A percentile compares a stretch with the other conserved stretches of the same genome.
These are phyloP conservation scores for Hassar affinis DNA, from an alignment of 2,113 vertebrate species.

Conservation along the genomic window DNA sequence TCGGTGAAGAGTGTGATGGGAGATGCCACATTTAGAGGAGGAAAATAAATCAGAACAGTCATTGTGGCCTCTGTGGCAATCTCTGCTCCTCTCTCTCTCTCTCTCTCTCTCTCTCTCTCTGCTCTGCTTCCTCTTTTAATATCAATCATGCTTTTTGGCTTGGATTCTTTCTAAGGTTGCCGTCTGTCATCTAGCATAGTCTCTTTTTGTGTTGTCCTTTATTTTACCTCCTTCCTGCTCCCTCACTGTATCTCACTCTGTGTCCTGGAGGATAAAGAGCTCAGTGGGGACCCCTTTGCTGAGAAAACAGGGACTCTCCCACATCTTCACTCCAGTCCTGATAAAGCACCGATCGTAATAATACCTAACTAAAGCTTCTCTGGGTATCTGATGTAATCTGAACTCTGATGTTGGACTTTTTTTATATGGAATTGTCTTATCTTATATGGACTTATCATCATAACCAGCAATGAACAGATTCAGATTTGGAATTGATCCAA, in stretches of 20 bases:
- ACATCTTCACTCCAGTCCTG: neutral
- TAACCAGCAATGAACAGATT: neutral
- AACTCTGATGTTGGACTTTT: slow-evolving; percentile 25
- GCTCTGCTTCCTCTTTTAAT: slow-evolving; percentile 6
- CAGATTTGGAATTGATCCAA: neutral
- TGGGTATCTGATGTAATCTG: slow-evolving; percentile 70
- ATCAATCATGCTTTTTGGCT: neutral
- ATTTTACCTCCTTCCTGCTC: neutral
- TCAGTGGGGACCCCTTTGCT: neutral
- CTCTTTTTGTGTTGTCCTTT: neutral
- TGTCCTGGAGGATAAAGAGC: neutral
- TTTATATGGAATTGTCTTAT: no score
- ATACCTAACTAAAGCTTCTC: slow-evolving; percentile 70
- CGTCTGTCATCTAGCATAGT: neutral
- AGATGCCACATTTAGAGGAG: slow-evolving; percentile 71
- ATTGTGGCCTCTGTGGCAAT: slow-evolving; percentile 39
- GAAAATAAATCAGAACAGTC: slow-evolving; percentile 53
- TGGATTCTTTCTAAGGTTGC: neutral
- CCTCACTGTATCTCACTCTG: neutral
- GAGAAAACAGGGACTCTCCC: neutral
- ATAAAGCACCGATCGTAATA: slow-evolving; percentile 36
- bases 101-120: neutral
- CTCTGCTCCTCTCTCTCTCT: neutral
- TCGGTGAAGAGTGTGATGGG: slow-evolving; percentile 67
- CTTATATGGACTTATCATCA: neutral